Base-by-base conservation (phyloP, 92 coral and sea anemone genomes). In the Heteractis magnifica region DNA sequence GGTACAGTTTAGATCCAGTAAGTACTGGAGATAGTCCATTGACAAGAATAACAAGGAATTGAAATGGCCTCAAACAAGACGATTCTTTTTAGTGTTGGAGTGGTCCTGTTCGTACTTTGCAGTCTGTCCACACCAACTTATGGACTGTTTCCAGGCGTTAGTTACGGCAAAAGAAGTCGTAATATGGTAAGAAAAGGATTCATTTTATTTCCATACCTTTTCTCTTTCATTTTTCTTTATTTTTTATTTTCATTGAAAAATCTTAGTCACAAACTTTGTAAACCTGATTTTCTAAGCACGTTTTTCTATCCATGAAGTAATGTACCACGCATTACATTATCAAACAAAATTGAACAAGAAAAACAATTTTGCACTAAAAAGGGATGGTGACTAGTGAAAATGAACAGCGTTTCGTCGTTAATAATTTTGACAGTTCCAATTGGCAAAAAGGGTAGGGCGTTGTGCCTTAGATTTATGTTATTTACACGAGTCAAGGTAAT, bases 21-120 rank as follows among this genome's bases (percentile, higher is more conserved):
- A 18, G 26, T 7, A 19, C 5, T 23, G 49, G 15, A 68, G 48
- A 23, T 10, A 7, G 20, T 20, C 72, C 34, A 20, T 19, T 65
- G 72, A n/a, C 41, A 20, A 65, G 72, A 65, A 65, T 26, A 4
- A 11, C 26, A 64, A 9, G 19, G 71, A 23, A 68, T 23, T 18
- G 70, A 62, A 9, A 68, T 68, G 73, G 73, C 73, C 14, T 68
- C 73, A 68, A 68, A 26, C 49, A 68, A 68, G 73, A 68, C 73
- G 49, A 26, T 68, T 68, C 48, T 68, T 13, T 19, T 26, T 13
- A 68, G 73, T 10, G 1, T 68, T 23, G 73, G 15, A 7, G 73
- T 23, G 6, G 49, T 10, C 20, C 73, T 68, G 6, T 7, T 68
- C 14, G 11, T 68, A 7, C 49, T 23, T 4, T 68, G 44, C 9